Conservation (phyloP, 2,113 vertebrate genomes). For the Pituophis catenifer region DNA sequence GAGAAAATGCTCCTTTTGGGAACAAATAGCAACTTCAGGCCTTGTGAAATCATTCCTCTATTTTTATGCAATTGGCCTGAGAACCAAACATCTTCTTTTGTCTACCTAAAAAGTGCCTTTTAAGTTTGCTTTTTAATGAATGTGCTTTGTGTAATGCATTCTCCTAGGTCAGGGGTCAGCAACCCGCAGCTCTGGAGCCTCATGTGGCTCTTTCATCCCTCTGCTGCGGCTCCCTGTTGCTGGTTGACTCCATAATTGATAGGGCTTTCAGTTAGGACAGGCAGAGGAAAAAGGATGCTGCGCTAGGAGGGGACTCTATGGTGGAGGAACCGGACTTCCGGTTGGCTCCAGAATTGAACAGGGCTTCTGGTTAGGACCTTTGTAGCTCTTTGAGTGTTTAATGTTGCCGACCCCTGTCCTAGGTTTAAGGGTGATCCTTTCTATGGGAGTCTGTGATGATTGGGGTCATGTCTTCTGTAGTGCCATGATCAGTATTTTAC, state of each 20-base stretch:
- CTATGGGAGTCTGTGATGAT: not conserved
- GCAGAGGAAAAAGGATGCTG: too few relatives aligned
- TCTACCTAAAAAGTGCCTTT: not conserved
- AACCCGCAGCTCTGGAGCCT: too few relatives aligned
- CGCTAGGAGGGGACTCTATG: too few relatives aligned
- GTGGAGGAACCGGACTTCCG: too few relatives aligned
- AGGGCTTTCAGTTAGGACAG: too few relatives aligned
- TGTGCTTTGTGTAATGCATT: not conserved
- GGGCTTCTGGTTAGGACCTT: too few relatives aligned
- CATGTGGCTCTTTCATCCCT: too few relatives aligned
- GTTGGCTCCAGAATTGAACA: too few relatives aligned
- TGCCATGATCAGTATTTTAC: not conserved
- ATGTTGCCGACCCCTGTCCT: too few relatives aligned
- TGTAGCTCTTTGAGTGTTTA: too few relatives aligned
- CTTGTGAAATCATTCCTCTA: not conserved
- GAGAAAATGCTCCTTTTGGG: not conserved
- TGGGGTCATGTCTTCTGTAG: not conserved
- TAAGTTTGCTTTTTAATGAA: not conserved
- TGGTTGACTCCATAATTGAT: too few relatives aligned
- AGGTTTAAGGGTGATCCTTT: not conserved
- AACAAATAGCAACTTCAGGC: not conserved
- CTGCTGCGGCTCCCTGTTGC: too few relatives aligned
- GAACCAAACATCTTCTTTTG: not conserved
- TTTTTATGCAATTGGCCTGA: not conserved
- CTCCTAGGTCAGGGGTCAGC: not conserved